These are phyloP conservation scores for Therioaphis trifolii DNA, from an alignment of 2,888 invertebrate genomes.

Conservation along the genomic window DNA sequence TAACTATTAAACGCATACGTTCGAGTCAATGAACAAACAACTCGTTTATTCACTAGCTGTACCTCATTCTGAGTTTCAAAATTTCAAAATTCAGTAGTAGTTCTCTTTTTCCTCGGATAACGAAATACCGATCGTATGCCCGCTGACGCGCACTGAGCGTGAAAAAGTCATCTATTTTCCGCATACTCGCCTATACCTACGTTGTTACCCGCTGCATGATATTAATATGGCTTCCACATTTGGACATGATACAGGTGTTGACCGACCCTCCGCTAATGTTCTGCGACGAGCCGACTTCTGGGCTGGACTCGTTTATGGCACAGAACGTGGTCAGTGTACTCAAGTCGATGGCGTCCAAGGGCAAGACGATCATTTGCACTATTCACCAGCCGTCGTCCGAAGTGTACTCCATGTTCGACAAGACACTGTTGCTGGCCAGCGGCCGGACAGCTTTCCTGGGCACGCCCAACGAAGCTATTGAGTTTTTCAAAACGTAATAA, in stretches of 20 bases:
- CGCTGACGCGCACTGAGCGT: no score
- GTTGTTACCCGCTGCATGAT: no score
- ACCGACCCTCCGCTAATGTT: conserved; percentile 96
- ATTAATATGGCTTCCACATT: no score
- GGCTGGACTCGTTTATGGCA: conserved; percentile 97
- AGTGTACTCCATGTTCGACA: conserved; percentile 89
- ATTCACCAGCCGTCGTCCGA: conserved; percentile 97
- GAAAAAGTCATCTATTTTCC: background rate
- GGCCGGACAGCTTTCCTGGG: conserved; percentile 91
- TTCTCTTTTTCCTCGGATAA: no score
- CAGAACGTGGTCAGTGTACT: conserved; percentile 86
- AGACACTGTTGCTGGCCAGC: conserved; percentile 88
- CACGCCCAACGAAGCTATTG: conserved; percentile 80
- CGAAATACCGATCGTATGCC: no score
- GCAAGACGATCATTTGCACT: conserved; percentile 91
- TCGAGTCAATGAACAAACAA: no score
- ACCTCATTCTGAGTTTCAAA: no score
- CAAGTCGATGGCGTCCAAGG: conserved; percentile 70
- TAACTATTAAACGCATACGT: no score
- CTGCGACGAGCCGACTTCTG: conserved; percentile 97
- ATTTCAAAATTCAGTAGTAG: no score
- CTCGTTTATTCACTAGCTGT: no score
- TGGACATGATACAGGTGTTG: conserved; percentile 74
- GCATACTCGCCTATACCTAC: no score
- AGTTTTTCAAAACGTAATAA: conserved; percentile 82